These are phyloP conservation scores for Monomorium pharaonis DNA, from an alignment of 1,140 invertebrate genomes.

Conservation along the genomic window DNA sequence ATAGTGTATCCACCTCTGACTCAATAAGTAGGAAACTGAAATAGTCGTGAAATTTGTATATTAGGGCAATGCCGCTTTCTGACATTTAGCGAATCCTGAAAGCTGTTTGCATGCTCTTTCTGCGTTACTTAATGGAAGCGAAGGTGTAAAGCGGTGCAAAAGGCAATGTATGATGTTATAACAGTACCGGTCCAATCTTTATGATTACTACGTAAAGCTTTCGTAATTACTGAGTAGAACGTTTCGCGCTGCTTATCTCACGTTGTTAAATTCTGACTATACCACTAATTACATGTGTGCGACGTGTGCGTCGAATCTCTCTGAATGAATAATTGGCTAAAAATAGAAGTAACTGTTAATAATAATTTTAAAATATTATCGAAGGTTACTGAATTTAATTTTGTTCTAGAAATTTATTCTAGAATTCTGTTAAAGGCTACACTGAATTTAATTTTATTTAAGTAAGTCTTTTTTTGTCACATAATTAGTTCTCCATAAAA, in stretches of 20 bases:
- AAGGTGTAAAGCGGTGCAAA: background rate
- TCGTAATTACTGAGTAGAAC: constrained; percentile 32
- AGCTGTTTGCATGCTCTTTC: background rate
- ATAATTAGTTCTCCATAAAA: background rate
- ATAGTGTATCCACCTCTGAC: background rate
- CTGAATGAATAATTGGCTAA: constrained; percentile 19
- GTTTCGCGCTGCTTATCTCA: constrained; percentile 30
- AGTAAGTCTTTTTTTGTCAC: background rate
- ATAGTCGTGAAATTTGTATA: background rate
- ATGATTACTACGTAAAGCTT: background rate
- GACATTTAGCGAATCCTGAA: background rate
- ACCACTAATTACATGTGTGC: constrained; percentile 6
- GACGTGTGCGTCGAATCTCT: constrained; percentile 24
- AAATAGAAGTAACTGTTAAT: background rate
- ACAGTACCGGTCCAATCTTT: background rate
- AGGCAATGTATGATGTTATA: background rate
- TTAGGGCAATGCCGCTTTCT: background rate
- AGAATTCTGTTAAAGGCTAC: background rate
- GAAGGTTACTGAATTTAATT: background rate
- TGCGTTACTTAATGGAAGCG: background rate
- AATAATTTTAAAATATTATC: background rate
- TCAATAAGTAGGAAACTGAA: background rate
- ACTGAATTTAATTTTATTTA: constrained; percentile 2
- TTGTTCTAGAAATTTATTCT: background rate
- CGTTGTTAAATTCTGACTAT: constrained; percentile 13